Evolutionary conservation across 2,113 vertebrate species (phyloP).

Genomic region (Glareola pratincola): DNA sequence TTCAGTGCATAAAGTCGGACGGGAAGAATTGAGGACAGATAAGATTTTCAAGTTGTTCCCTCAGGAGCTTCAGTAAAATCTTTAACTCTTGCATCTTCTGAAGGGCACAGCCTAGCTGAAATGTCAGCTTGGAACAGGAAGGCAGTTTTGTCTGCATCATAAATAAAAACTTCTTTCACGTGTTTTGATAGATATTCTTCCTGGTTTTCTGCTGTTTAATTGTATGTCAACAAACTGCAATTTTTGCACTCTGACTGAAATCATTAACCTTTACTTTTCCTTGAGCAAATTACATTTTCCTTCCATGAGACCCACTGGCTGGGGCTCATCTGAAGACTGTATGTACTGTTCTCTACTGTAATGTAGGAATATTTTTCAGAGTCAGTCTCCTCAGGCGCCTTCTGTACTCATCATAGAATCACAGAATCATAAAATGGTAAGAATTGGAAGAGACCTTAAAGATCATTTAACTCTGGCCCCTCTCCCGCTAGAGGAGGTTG

Average conservation of each 20-base stretch:
- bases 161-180: not conserved
- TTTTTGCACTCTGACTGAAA: not conserved
- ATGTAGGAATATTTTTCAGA: not conserved
- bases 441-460: not conserved
- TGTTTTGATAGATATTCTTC: not conserved
- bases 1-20: not conserved
- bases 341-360: not conserved
- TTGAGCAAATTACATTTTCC: not conserved
- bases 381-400: not conserved
- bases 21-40: conserved; percentile 29
- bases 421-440: not conserved
- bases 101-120: not conserved
- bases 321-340: not conserved
- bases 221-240: not conserved
- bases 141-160: not conserved
- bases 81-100: conserved; percentile 27
- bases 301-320: not conserved
- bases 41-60: conserved; percentile 23
- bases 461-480: not conserved
- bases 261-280: not conserved
- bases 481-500: not conserved
- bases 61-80: not conserved
- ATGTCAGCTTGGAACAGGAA: not conserved
- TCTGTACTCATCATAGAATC: not conserved
- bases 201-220: not conserved